A percentile compares a stretch with the other conserved stretches of the same genome.
Evolutionary conservation across 1,140 invertebrate species (phyloP).

Genomic region (Ips nitidus): DNA sequence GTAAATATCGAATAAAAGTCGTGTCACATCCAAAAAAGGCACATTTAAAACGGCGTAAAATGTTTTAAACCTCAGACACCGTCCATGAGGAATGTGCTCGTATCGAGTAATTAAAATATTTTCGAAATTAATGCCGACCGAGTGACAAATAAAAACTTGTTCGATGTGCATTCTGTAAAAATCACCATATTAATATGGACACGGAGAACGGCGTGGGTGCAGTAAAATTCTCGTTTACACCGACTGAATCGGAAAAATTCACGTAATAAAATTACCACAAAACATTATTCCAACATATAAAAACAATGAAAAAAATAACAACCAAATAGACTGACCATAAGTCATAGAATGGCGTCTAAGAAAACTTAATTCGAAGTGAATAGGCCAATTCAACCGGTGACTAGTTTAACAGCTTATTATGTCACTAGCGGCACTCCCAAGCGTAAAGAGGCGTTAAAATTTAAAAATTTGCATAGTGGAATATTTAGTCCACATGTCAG

Average conservation of each 20-base stretch:
- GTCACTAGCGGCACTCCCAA: slow-evolving; percentile 7
- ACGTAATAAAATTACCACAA: slow-evolving; percentile 8
- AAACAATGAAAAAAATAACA: slow-evolving; percentile 1
- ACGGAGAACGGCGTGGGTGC: slow-evolving; percentile 16
- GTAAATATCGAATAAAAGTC: slow-evolving; percentile 16
- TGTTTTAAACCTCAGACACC: slow-evolving; percentile 6
- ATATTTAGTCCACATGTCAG: slow-evolving; percentile 7
- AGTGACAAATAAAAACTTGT: slow-evolving; percentile 27
- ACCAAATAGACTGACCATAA: background rate
- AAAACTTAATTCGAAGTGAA: background rate
- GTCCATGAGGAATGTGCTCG: slow-evolving; percentile 13
- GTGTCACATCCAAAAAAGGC: slow-evolving; percentile 14
- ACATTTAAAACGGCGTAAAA: slow-evolving; percentile 13
- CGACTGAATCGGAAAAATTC: slow-evolving; percentile 11
- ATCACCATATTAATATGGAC: slow-evolving; percentile 26
- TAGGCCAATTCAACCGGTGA: background rate
- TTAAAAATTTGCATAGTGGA: slow-evolving; percentile 10
- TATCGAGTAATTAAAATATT: slow-evolving; percentile 29
- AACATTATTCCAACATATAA: background rate
- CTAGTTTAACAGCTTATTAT: slow-evolving; percentile 1
- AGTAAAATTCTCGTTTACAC: slow-evolving; percentile 11
- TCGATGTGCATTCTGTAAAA: slow-evolving; percentile 15
- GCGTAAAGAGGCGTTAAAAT: slow-evolving; percentile 10
- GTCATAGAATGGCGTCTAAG: background rate
- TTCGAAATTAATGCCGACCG: slow-evolving; percentile 24